Conservation (phyloP, 2,888 invertebrate species). For the Muschampia plurimacula region DNA sequence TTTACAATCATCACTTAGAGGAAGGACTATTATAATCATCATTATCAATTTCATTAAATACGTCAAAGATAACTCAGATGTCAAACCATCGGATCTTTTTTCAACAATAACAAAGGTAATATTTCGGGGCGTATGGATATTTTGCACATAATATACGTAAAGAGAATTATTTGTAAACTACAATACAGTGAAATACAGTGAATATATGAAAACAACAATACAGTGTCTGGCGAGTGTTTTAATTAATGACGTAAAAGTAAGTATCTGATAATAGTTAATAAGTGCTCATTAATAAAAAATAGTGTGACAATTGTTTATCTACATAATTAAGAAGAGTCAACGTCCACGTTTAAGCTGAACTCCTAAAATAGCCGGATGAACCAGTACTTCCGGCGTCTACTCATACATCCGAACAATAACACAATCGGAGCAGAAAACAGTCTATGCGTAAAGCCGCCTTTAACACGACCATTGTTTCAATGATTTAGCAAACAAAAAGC, state of each 20-base stretch:
- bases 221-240: neutral
- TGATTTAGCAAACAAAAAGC: slow-evolving; percentile 64
- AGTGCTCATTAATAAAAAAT: slow-evolving; percentile 19
- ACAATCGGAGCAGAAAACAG: slow-evolving; percentile 59
- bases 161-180: neutral
- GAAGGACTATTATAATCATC: neutral
- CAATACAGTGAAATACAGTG: neutral
- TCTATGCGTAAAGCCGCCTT: slow-evolving; percentile 65
- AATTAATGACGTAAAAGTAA: neutral
- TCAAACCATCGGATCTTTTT: neutral
- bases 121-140: neutral
- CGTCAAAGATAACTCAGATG: neutral
- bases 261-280: neutral
- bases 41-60: neutral
- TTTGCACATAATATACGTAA: neutral
- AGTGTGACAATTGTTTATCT: slow-evolving; percentile 26
- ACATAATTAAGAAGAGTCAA: slow-evolving; percentile 33
- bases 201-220: neutral
- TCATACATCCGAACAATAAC: slow-evolving; percentile 44
- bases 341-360: slow-evolving; percentile 47
- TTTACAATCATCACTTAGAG: neutral
- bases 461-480: slow-evolving; percentile 60
- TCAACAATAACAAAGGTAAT: neutral
- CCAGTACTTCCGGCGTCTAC: slow-evolving; percentile 73
- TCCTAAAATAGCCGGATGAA: slow-evolving; percentile 54